These are phyloP conservation scores for Thymelicus sylvestris DNA, from an alignment of 2,888 invertebrate genomes.

Conservation along the genomic window DNA sequence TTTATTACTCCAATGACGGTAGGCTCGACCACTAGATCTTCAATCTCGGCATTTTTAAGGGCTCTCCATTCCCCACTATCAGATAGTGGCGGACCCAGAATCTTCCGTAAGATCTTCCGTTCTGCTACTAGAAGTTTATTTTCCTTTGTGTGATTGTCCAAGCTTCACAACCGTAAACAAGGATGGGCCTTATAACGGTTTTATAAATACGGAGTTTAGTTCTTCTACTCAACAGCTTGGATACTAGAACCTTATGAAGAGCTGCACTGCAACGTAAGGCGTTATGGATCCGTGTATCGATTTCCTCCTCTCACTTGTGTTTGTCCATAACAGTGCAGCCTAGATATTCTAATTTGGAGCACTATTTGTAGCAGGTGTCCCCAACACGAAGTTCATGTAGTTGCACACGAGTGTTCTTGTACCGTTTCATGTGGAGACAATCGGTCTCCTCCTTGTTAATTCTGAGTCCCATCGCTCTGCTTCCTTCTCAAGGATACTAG, in stretches of 20 bases:
- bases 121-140: constrained; percentile 10
- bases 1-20: too few species aligned
- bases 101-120: background rate
- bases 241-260: constrained; percentile 9
- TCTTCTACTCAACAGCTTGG: constrained; percentile 12
- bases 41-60: too few species aligned
- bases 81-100: background rate
- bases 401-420: background rate
- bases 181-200: too few species aligned
- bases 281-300: constrained; percentile 5
- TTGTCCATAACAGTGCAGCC: constrained; percentile 16
- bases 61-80: too few species aligned
- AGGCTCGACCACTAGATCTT: too few species aligned
- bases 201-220: constrained; percentile 3
- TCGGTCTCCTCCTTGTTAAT: background rate
- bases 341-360: background rate
- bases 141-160: constrained; percentile 19
- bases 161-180: background rate
- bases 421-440: constrained; percentile 5
- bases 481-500: background rate
- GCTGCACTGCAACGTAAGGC: constrained; percentile 7
- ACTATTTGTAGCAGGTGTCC: background rate
- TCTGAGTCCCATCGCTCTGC: constrained; percentile 7
- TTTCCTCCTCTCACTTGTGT: constrained; percentile 11
- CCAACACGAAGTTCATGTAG: background rate